Evolutionary conservation across 2,797 vertebrate species (phyloP).

Genomic region (Chanos chanos): DNA sequence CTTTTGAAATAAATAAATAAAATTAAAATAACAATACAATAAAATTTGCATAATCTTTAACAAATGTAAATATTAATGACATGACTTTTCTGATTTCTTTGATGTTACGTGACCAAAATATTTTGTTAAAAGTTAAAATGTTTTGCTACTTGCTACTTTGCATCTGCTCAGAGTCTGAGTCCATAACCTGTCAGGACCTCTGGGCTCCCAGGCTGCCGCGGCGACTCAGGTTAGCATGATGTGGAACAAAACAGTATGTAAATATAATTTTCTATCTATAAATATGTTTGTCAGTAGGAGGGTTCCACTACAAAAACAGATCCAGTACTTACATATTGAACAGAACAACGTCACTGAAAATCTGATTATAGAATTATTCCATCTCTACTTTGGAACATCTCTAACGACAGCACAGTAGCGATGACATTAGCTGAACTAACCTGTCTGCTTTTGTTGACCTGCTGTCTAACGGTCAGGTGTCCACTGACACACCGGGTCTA

Average conservation of each 20-base stretch:
- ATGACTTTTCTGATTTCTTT: constrained; percentile 19
- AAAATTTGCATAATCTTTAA: constrained; percentile 21
- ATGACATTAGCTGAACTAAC: constrained; percentile 57
- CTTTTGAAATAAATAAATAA: neutral
- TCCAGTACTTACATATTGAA: constrained; percentile 58
- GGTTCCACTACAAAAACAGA: constrained; percentile 50
- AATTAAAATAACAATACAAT: neutral
- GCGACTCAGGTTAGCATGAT: neutral
- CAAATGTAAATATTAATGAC: neutral
- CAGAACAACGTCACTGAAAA: constrained; percentile 53
- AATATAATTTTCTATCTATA: constrained; percentile 42
- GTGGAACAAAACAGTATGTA: constrained; percentile 37
- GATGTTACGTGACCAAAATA: neutral
- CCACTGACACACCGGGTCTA: constrained; percentile 46
- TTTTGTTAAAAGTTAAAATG: constrained; percentile 30
- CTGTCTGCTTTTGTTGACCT: constrained; percentile 51
- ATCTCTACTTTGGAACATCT: constrained; percentile 53
- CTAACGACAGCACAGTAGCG: constrained; percentile 65
- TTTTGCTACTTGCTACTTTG: constrained; percentile 8
- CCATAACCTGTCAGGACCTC: neutral
- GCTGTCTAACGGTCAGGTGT: constrained; percentile 48
- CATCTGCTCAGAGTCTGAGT: constrained; percentile 9
- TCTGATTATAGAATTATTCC: constrained; percentile 49
- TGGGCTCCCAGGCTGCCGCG: no score
- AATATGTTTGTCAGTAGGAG: constrained; percentile 45